Evolutionary conservation across 2,113 vertebrate genomes (phyloP).

Genomic region (Xenopus tropicalis): DNA sequence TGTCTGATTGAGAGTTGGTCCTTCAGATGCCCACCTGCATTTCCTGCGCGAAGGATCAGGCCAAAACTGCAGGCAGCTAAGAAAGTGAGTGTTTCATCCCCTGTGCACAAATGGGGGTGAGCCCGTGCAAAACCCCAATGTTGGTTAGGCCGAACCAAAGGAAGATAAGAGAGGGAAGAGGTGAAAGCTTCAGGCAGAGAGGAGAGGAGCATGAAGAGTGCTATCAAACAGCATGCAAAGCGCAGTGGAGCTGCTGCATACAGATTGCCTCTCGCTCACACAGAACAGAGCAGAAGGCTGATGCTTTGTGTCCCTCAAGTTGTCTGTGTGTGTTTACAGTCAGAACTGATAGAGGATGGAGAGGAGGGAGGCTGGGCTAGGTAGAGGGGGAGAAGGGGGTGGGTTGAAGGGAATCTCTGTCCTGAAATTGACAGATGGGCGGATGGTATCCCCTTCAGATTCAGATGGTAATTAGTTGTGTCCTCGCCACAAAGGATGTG

Average conservation of each 20-base stretch:
- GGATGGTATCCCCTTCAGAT: constrained; percentile 47
- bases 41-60: constrained; percentile 34
- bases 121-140: not conserved
- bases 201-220: not conserved
- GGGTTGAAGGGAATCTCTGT: constrained; percentile 44
- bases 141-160: constrained; percentile 13
- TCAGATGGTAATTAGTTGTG: constrained; percentile 52
- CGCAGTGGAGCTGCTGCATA: constrained; percentile 1
- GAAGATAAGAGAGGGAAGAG: not conserved
- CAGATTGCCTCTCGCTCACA: not conserved
- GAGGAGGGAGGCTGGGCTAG: constrained; percentile 37
- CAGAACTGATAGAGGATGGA: constrained; percentile 54
- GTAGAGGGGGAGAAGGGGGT: constrained; percentile 39
- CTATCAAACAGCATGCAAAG: not conserved
- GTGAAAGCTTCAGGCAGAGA: constrained; percentile 21
- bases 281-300: constrained; percentile 1
- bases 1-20: constrained; percentile 47
- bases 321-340: constrained; percentile 46
- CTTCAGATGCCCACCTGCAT: constrained; percentile 37
- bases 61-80: not conserved
- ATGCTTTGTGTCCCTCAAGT: constrained; percentile 44
- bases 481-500: constrained; percentile 21
- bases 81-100: constrained; percentile 16
- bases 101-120: not conserved
- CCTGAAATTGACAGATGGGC: constrained; percentile 39